These are phyloP conservation scores for Gonioctena quinquepunctata DNA, from an alignment of 1,140 invertebrate species.

Conservation along the genomic window DNA sequence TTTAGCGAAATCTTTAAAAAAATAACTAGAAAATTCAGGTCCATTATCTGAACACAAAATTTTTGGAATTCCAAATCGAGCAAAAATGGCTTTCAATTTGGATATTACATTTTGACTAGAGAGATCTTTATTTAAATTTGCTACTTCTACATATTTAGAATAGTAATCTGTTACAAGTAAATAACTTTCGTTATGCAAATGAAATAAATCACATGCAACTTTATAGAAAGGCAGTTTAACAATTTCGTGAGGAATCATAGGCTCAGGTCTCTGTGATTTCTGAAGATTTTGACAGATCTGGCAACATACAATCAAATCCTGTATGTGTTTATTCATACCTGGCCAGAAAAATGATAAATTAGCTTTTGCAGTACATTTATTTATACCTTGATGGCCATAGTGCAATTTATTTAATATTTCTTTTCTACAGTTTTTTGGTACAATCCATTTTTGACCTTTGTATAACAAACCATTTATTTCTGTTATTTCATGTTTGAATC, in stretches of 20 bases:
- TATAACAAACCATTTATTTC: conserved; percentile 21
- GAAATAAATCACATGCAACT: conserved; percentile 46
- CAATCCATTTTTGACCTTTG: conserved; percentile 7
- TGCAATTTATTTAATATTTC: conserved; percentile 30
- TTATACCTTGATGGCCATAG: conserved; percentile 28
- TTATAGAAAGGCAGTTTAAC: conserved; percentile 45
- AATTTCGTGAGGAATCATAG: conserved; percentile 45
- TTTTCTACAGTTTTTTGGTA: not conserved
- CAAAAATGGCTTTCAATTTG: conserved; percentile 42
- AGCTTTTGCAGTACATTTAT: conserved; percentile 21
- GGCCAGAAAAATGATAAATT: conserved; percentile 28
- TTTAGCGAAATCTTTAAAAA: not conserved
- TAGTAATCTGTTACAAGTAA: conserved; percentile 40
- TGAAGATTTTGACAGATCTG: conserved; percentile 2
- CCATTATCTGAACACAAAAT: not conserved
- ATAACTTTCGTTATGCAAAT: conserved; percentile 47
- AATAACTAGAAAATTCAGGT: not conserved
- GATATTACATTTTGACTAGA: conserved; percentile 33
- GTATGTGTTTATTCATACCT: conserved; percentile 18
- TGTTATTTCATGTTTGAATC: conserved; percentile 27
- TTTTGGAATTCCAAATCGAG: conserved; percentile 4
- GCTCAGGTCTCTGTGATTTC: conserved; percentile 24
- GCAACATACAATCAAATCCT: conserved; percentile 8
- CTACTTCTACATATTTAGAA: conserved; percentile 40
- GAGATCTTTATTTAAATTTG: conserved; percentile 24